Evolutionary conservation across 2,797 vertebrate species (phyloP).

Genomic region (Aeoliscus strigatus): DNA sequence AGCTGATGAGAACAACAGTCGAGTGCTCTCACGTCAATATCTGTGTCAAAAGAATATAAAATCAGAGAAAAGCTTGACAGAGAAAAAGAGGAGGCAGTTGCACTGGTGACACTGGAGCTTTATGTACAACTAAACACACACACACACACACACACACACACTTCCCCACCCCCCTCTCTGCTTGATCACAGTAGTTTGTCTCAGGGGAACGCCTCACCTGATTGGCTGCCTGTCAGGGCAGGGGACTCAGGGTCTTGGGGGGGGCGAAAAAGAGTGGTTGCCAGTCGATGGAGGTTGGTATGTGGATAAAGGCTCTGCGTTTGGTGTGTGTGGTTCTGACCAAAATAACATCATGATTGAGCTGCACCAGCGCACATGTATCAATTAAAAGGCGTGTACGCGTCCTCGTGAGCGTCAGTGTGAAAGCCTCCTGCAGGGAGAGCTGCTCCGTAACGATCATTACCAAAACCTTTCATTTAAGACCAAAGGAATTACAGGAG

Average conservation of each 20-base stretch:
- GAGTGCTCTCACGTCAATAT: conserved; percentile 48
- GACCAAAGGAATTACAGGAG: conserved; percentile 49
- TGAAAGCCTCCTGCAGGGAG: conserved; percentile 45
- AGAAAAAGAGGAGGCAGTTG: conserved; percentile 18
- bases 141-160: too few relatives aligned
- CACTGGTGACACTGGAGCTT: conserved; percentile 18
- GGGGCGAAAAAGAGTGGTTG: conserved; percentile 67
- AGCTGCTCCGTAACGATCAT: conserved; percentile 60
- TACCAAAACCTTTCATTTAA: conserved; percentile 58
- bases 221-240: conserved; percentile 61
- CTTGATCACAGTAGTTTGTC: conserved; percentile 55
- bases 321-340: conserved; percentile 5
- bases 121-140: conserved; percentile 34
- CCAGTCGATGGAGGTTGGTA: conserved; percentile 59
- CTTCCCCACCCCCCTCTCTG: conserved; percentile 23
- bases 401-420: conserved; percentile 9
- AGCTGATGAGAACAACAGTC: conserved; percentile 24
- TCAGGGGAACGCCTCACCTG: conserved; percentile 62
- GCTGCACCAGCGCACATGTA: conserved; percentile 23
- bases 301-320: conserved; percentile 34
- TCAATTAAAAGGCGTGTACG: conserved; percentile 17
- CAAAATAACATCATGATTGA: conserved; percentile 26
- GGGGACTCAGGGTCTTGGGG: conserved; percentile 36
- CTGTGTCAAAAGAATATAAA: conserved; percentile 37
- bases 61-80: conserved; percentile 28